Base-by-base conservation (phyloP, 2,113 vertebrate genomes). In the Orycteropus afer region DNA sequence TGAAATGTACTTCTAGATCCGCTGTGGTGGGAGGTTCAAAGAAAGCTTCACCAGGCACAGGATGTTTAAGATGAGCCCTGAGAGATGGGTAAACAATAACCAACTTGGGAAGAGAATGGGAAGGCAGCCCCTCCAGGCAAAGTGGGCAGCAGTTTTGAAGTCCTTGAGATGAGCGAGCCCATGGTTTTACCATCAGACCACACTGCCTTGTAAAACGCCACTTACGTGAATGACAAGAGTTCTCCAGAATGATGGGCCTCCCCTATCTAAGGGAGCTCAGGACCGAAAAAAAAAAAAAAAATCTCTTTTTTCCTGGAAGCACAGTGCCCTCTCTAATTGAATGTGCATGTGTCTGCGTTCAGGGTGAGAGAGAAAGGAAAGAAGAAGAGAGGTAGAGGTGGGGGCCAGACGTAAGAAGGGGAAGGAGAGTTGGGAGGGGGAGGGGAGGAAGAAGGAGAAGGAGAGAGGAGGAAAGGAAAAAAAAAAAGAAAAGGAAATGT, bases 151-250 rank as follows among this genome's bases (percentile, higher is more conserved):
- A 69, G 37, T 65, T 80, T 47, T 14, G 9, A 37, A 77, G 59
- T 80, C 45, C 49, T 71, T 47, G 32, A 51, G 32, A 27, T 51
- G 53, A 82, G 45, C 49, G 27, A 57, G 5, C 5, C 61, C 67
- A 9, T 9, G 29, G 27, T 57, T 55, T n/a, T 57, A 34, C 29
- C 49, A 49, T 77, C 85, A 84, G 51, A 71, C 18, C 65, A 47
- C 3, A 2, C 71, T 61, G 40, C 32, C 37, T 59, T 32, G 7
- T 59, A 73, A 96, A 91, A 63, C 7, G 11, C n/a, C 85, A 15
- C 65, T 90, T 67, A 83, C 61, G 55, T 42, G 69, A 77, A 94
- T 49, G 67, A 73, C 96, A 80, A 86, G 47, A 88, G 61, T 40
- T 94, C 29, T 76, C 32, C 17, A 86, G 32, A 77, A 82, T 29